phyloP scores from a whole-genome alignment of 2,113 vertebrate species.

The Phalacrocorax carbo region DNA sequence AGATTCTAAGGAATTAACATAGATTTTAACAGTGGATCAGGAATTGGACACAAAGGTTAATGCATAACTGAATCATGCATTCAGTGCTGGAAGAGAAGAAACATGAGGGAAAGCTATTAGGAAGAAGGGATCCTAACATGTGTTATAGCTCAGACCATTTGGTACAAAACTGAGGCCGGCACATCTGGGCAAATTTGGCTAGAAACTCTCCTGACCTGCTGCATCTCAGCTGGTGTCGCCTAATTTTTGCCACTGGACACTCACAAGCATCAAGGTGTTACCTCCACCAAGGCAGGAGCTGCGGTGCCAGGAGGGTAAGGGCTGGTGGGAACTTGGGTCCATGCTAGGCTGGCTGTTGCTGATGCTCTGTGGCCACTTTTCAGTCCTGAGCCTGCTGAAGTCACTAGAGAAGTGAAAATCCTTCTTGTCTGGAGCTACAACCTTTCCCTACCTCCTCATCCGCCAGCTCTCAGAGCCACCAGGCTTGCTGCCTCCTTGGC shows the following conservation, averaged over 20 bases:
- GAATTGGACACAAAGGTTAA: background rate
- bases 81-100: slow-evolving; percentile 2
- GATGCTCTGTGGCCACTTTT: background rate
- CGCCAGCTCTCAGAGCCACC: background rate
- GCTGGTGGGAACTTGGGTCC: background rate
- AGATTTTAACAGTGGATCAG: slow-evolving; percentile 42
- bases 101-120: background rate
- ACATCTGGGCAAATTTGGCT: background rate
- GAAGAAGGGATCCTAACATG: background rate
- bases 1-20: slow-evolving; percentile 43
- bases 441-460: background rate
- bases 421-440: background rate
- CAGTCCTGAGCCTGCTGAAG: background rate
- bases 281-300: background rate
- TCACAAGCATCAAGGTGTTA: fast-evolving
- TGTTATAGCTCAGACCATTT: background rate
- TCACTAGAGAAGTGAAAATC: background rate
- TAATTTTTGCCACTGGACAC: background rate
- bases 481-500: background rate
- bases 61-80: background rate
- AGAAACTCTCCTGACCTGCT: background rate
- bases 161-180: background rate
- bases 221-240: background rate
- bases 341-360: background rate
- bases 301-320: background rate